These are phyloP conservation scores for Gonatopus flavifemur DNA, from an alignment of 1,140 invertebrate genomes.

Conservation along the genomic window DNA sequence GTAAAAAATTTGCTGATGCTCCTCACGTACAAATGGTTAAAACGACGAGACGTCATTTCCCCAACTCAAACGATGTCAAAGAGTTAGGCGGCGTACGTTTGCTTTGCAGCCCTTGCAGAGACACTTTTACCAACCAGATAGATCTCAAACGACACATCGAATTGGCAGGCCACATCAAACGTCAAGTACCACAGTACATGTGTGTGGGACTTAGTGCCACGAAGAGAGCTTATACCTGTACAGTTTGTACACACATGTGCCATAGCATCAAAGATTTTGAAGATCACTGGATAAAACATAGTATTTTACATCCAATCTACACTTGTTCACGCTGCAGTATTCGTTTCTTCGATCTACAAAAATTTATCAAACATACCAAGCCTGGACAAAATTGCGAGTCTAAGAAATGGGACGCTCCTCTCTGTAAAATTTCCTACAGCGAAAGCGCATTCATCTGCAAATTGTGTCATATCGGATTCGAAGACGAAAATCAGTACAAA, in stretches of 20 bases:
- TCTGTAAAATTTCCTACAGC: slow-evolving; percentile 24
- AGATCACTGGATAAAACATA: slow-evolving; percentile 37
- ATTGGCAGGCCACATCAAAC: slow-evolving; percentile 21
- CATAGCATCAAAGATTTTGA: slow-evolving; percentile 21
- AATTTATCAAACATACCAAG: slow-evolving; percentile 24
- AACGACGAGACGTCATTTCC: neutral
- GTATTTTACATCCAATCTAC: slow-evolving; percentile 13
- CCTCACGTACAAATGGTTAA: neutral
- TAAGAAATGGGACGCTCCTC: neutral
- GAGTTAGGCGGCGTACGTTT: neutral
- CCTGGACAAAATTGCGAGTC: slow-evolving; percentile 5
- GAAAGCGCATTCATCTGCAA: slow-evolving; percentile 23
- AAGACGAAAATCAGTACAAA: slow-evolving; percentile 9
- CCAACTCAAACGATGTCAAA: neutral
- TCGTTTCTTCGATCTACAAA: neutral
- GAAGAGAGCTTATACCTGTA: slow-evolving; percentile 28
- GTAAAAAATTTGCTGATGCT: too few relatives aligned
- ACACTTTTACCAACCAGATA: slow-evolving; percentile 15
- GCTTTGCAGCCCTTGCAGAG: slow-evolving; percentile 29
- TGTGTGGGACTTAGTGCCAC: slow-evolving; percentile 10
- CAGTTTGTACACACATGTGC: slow-evolving; percentile 22
- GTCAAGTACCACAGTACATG: slow-evolving; percentile 11
- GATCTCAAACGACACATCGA: slow-evolving; percentile 29
- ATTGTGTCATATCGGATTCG: slow-evolving; percentile 29
- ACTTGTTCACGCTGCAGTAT: slow-evolving; percentile 20